Evolutionary conservation across 2,113 vertebrate species (phyloP).

Genomic region (Illadopsis cleaveri): DNA sequence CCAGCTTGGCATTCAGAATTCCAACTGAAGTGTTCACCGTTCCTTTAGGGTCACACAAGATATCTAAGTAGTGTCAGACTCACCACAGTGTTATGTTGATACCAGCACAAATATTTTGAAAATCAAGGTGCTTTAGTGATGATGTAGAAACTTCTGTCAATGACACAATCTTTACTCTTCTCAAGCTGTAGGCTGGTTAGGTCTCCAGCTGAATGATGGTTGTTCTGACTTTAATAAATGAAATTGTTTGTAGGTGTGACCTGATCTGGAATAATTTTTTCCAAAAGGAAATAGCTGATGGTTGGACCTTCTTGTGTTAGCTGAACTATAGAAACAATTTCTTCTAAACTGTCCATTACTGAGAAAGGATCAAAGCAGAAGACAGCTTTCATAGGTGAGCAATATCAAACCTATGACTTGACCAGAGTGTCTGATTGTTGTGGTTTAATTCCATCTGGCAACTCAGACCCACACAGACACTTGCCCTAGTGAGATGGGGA

Average conservation of each 20-base stretch:
- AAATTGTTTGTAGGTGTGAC: neutral
- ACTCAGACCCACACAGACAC: neutral
- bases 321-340: neutral
- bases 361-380: neutral
- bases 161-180: neutral
- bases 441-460: neutral
- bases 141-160: neutral
- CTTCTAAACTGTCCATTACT: neutral
- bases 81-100: neutral
- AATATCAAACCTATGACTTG: neutral
- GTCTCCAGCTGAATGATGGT: neutral
- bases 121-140: neutral
- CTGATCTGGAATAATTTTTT: neutral
- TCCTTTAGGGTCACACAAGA: neutral
- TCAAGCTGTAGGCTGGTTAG: neutral
- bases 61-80: neutral
- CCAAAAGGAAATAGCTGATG: neutral
- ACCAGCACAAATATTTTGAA: neutral
- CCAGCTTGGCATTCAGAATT: neutral
- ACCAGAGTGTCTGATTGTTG: neutral
- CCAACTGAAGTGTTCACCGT: neutral
- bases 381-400: neutral
- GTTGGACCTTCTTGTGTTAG: neutral
- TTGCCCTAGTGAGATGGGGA: fast-evolving
- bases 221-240: neutral